A percentile compares a stretch with the other conserved stretches of the same genome.
phyloP scores from a whole-genome alignment of 2,113 vertebrate species.

The Notothenia coriiceps region DNA sequence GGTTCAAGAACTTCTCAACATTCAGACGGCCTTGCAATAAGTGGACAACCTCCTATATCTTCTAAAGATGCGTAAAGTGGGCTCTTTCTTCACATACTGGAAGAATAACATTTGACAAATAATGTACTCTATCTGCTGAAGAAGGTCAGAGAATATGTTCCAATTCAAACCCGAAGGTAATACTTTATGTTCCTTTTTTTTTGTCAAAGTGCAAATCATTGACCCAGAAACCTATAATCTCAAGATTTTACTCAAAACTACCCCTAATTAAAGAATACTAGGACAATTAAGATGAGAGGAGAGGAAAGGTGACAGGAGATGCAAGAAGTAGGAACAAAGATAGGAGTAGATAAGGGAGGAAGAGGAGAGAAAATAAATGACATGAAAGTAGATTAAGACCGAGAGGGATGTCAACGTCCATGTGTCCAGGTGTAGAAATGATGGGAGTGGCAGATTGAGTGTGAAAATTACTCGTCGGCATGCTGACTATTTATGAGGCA shows the following conservation, averaged over 20 bases:
- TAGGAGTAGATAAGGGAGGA: conserved; percentile 16
- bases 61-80: neutral
- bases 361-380: conserved; percentile 51
- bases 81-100: neutral
- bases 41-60: neutral
- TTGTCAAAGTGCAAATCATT: too few species aligned
- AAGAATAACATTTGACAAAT: too few species aligned
- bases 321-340: conserved; percentile 15
- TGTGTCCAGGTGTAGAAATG: conserved; percentile 72
- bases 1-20: neutral
- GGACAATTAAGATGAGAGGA: conserved; percentile 23
- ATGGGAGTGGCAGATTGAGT: conserved; percentile 69
- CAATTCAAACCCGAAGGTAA: neutral
- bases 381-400: conserved; percentile 65
- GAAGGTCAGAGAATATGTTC: neutral
- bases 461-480: conserved; percentile 54
- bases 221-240: too few species aligned
- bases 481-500: conserved; percentile 83
- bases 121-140: neutral
- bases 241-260: too few species aligned
- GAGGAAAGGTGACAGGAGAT: conserved; percentile 37
- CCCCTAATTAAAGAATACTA: neutral
- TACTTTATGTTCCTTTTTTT: neutral
- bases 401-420: conserved; percentile 67
- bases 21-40: neutral